phyloP scores from a whole-genome alignment of 2,113 vertebrate genomes.

The Pseudolaguvia tuberculata region DNA sequence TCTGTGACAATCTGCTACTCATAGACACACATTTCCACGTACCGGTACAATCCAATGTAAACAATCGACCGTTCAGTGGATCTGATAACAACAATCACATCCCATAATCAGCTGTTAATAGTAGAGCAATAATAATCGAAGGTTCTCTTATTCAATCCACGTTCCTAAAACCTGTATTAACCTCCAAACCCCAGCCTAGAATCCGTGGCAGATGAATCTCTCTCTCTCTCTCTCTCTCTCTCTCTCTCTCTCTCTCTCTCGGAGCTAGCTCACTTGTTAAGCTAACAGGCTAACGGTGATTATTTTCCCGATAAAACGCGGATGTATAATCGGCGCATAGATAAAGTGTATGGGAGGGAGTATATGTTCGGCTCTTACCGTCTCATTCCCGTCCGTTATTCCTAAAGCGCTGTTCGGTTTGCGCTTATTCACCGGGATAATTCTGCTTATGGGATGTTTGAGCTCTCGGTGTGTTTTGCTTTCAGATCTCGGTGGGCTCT shows the following conservation, averaged over 20 bases:
- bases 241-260: too few relatives aligned
- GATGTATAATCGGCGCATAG: too few relatives aligned
- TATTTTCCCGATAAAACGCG: too few relatives aligned
- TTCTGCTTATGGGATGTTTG: conserved; percentile 13
- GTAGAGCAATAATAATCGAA: background rate
- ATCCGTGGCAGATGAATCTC: background rate
- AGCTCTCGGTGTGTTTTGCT: conserved; percentile 19
- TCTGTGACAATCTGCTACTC: background rate
- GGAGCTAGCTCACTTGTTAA: background rate
- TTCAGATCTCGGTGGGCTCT: conserved; percentile 44
- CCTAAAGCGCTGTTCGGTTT: background rate
- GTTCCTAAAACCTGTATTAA: background rate
- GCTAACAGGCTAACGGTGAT: conserved; percentile 45
- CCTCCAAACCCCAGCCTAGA: background rate
- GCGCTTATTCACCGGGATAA: background rate
- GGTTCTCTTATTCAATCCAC: background rate
- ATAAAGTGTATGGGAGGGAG: background rate
- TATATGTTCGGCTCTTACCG: conserved; percentile 32
- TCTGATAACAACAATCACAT: too few relatives aligned
- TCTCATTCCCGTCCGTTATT: conserved; percentile 14
- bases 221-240: too few relatives aligned
- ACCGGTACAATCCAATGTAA: too few relatives aligned
- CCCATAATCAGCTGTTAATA: too few relatives aligned
- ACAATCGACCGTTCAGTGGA: background rate
- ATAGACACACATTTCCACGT: too few relatives aligned